phyloP scores from a whole-genome alignment of 1,140 invertebrate species.

The Eurytemora carolleeae region DNA sequence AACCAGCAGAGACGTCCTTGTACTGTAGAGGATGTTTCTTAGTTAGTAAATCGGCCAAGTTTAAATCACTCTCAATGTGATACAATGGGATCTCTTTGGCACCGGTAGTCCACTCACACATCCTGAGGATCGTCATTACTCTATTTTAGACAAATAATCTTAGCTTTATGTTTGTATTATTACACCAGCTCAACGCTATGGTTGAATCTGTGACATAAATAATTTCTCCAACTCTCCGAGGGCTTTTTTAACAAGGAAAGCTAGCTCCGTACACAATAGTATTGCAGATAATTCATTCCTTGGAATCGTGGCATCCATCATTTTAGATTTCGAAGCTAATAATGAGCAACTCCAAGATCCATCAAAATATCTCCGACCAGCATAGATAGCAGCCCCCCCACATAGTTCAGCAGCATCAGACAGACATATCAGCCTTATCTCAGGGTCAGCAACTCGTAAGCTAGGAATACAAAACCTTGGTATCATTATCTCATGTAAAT shows the following conservation, averaged over 20 bases:
- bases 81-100: neutral
- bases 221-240: neutral
- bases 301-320: neutral
- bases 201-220: neutral
- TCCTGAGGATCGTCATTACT: neutral
- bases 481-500: too few relatives aligned
- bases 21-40: neutral
- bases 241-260: neutral
- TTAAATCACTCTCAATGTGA: neutral
- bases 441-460: neutral
- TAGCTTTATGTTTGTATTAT: neutral
- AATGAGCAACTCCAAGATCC: neutral
- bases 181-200: neutral
- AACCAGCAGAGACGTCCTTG: neutral
- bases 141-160: neutral
- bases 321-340: neutral
- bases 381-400: neutral
- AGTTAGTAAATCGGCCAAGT: neutral
- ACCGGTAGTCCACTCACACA: neutral
- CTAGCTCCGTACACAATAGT: neutral
- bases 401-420: neutral
- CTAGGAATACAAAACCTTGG: neutral
- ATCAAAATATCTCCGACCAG: neutral
- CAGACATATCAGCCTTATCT: neutral
- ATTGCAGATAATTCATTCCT: neutral